Conservation (phyloP, 1,140 invertebrate genomes). For the Drosophila subpulchrella region DNA sequence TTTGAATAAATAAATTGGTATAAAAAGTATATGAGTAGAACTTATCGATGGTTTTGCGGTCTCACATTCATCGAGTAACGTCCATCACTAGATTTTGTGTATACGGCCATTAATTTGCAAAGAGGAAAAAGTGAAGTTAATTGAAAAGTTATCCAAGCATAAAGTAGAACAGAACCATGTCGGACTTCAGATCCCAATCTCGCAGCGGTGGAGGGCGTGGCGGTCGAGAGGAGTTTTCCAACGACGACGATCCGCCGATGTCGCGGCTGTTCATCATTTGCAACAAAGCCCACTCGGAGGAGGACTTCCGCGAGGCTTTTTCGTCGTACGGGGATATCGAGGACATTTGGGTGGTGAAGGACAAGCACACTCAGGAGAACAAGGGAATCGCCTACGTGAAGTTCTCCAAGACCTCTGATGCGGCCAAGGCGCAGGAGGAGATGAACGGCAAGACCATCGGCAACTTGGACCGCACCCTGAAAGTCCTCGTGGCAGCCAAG, state of each 20-base stretch:
- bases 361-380: slow-evolving; percentile 92
- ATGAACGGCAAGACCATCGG: slow-evolving; percentile 94
- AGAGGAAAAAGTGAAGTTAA: neutral
- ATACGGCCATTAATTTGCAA: slow-evolving; percentile 33
- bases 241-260: slow-evolving; percentile 91
- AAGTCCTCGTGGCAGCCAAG: slow-evolving; percentile 95
- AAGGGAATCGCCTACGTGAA: slow-evolving; percentile 95
- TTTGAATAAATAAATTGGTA: no score
- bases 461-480: slow-evolving; percentile 91
- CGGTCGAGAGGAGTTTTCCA: slow-evolving; percentile 69
- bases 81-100: slow-evolving; percentile 16
- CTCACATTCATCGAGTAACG: no score
- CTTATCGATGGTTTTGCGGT: no score
- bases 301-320: slow-evolving; percentile 92
- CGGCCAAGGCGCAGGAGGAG: slow-evolving; percentile 92
- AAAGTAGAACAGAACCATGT: slow-evolving; percentile 56
- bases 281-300: slow-evolving; percentile 91
- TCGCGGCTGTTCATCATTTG: slow-evolving; percentile 95
- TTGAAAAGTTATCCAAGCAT: slow-evolving; percentile 4
- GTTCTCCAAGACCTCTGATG: slow-evolving; percentile 93
- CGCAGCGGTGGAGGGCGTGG: slow-evolving; percentile 65
- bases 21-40: no score
- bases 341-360: slow-evolving; percentile 95
- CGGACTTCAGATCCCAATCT: slow-evolving; percentile 81
- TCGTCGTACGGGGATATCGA: slow-evolving; percentile 93